Conservation (phyloP, 2,888 invertebrate species). For the Orthonevra nobilis region DNA sequence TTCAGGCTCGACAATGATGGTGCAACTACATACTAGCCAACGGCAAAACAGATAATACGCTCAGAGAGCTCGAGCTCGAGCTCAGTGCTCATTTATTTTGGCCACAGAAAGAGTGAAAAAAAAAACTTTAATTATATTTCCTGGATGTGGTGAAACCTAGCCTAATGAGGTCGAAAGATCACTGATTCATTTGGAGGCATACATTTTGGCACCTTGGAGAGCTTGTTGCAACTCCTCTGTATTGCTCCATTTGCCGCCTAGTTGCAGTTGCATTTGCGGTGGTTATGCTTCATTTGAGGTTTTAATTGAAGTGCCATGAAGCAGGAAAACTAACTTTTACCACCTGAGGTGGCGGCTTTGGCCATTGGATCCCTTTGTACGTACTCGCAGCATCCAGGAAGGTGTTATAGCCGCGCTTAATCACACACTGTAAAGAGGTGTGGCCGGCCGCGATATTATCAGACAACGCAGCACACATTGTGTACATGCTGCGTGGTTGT, state of each 20-base stretch:
- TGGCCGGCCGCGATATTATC: conserved; percentile 49
- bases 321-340: conserved; percentile 60
- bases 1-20: background rate
- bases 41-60: conserved; percentile 34
- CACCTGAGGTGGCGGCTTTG: conserved; percentile 61
- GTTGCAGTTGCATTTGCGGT: background rate
- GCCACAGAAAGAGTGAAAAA: too few relatives aligned
- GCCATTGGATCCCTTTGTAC: conserved; percentile 37
- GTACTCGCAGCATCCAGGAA: conserved; percentile 8
- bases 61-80: conserved; percentile 8
- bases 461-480: conserved; percentile 33
- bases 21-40: conserved; percentile 10
- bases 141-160: conserved; percentile 66
- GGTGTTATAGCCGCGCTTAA: conserved; percentile 56
- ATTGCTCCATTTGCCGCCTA: conserved; percentile 24
- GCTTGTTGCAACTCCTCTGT: too few relatives aligned
- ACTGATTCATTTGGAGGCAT: conserved; percentile 44
- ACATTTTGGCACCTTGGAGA: conserved; percentile 62
- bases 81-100: conserved; percentile 56
- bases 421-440: conserved; percentile 52
- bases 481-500: conserved; percentile 39
- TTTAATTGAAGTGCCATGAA: conserved; percentile 44
- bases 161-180: conserved; percentile 70
- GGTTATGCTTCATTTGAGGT: conserved; percentile 60
- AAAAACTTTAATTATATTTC: conserved; percentile 70